These are phyloP conservation scores for Aquatica leii DNA, from an alignment of 2,888 invertebrate species.

Conservation along the genomic window DNA sequence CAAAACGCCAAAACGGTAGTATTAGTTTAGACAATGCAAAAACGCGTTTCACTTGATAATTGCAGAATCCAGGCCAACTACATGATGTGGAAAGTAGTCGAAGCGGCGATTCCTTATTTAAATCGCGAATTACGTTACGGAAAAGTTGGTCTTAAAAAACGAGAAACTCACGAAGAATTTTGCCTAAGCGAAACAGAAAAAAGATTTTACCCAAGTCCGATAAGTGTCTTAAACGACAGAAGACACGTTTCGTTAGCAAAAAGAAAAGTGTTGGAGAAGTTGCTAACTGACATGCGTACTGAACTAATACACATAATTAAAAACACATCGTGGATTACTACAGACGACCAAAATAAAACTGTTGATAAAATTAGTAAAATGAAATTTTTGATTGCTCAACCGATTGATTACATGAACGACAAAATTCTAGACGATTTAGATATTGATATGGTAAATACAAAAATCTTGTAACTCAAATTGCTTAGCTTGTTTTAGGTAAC, in stretches of 20 bases:
- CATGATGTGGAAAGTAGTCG: constrained; percentile 42
- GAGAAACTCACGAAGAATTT: constrained; percentile 17
- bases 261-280: not conserved
- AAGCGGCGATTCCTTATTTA: constrained; percentile 26
- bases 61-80: constrained; percentile 31
- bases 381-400: constrained; percentile 9
- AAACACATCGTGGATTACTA: not conserved
- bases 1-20: constrained; percentile 27
- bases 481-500: constrained; percentile 11
- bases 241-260: not conserved
- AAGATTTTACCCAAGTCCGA: constrained; percentile 7
- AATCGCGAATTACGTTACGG: constrained; percentile 13
- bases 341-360: not conserved
- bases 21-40: no score
- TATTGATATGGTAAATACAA: constrained; percentile 18
- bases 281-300: not conserved
- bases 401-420: constrained; percentile 15
- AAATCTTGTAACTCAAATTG: not conserved
- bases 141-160: not conserved
- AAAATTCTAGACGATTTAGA: constrained; percentile 20
- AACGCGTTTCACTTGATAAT: not conserved
- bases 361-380: not conserved
- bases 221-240: constrained; percentile 4
- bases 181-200: constrained; percentile 23
- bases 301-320: constrained; percentile 11